A percentile compares a stretch with the other conserved stretches of the same genome.
Conservation (phyloP, 2,113 vertebrate genomes). For the Saccopteryx bilineata region DNA sequence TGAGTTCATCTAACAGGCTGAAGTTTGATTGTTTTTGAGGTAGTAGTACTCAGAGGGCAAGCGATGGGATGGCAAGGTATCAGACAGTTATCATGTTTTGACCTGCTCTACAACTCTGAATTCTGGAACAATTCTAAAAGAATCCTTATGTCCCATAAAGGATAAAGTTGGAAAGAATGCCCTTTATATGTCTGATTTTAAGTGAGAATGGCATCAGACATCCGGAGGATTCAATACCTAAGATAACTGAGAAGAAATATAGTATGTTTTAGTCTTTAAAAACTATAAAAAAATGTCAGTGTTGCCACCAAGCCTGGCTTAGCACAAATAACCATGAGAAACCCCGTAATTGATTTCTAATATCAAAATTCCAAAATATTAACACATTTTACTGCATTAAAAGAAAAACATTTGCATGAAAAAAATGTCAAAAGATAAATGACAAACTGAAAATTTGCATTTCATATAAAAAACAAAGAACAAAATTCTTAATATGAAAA, state of each 20-base stretch:
- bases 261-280: not conserved
- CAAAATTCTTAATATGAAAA: not conserved
- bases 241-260: not conserved
- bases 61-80: not conserved
- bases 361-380: not conserved
- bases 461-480: not conserved
- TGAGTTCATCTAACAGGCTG: no score
- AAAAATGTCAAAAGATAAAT: conserved; percentile 36
- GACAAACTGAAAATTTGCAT: not conserved
- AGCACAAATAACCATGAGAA: not conserved
- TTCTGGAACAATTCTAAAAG: not conserved
- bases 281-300: not conserved
- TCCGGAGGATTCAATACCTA: not conserved
- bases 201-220: not conserved
- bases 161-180: not conserved
- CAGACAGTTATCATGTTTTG: not conserved
- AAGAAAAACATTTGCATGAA: not conserved
- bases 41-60: not conserved
- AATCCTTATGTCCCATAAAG: not conserved
- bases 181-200: not conserved
- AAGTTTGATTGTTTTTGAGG: not conserved
- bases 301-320: not conserved
- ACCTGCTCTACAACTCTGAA: not conserved
- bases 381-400: not conserved
- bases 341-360: not conserved